A percentile compares a stretch with the other conserved stretches of the same genome.
These are phyloP conservation scores for Hyppa rectilinea DNA, from an alignment of 2,888 invertebrate genomes.

Conservation along the genomic window DNA sequence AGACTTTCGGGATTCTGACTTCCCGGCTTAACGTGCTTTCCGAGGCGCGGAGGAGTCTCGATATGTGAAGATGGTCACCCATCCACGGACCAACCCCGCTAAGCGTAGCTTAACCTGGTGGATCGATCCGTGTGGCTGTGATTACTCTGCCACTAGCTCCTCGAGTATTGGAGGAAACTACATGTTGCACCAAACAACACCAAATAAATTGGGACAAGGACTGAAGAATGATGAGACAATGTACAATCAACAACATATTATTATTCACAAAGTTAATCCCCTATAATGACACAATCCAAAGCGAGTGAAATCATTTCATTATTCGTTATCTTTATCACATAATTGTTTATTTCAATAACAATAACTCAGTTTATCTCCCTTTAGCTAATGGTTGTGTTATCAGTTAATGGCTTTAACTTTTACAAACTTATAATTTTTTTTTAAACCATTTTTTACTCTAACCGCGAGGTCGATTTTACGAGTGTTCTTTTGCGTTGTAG, in stretches of 20 bases:
- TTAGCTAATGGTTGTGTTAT: slow-evolving; percentile 76
- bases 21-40: too few species aligned
- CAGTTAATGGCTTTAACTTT: slow-evolving; percentile 76
- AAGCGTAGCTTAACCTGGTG: too few species aligned
- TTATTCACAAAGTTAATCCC: slow-evolving; percentile 41
- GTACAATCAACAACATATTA: neutral
- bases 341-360: slow-evolving; percentile 67
- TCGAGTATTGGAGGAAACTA: too few species aligned
- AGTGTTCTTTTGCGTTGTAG: slow-evolving; percentile 72
- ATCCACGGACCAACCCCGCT: too few species aligned
- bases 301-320: slow-evolving; percentile 60
- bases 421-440: slow-evolving; percentile 64
- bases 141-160: too few species aligned
- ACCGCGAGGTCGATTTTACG: slow-evolving; percentile 60
- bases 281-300: slow-evolving; percentile 36
- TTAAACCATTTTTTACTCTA: slow-evolving; percentile 60
- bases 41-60: too few species aligned
- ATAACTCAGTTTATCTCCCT: slow-evolving; percentile 70
- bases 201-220: too few species aligned
- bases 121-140: too few species aligned
- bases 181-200: too few species aligned
- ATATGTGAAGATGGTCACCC: too few species aligned
- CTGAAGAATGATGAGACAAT: neutral
- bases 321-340: slow-evolving; percentile 51
- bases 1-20: too few species aligned